A percentile compares a stretch with the other conserved stretches of the same genome.
Conservation (phyloP, 2,797 vertebrate species). For the Silurus aristotelis region DNA sequence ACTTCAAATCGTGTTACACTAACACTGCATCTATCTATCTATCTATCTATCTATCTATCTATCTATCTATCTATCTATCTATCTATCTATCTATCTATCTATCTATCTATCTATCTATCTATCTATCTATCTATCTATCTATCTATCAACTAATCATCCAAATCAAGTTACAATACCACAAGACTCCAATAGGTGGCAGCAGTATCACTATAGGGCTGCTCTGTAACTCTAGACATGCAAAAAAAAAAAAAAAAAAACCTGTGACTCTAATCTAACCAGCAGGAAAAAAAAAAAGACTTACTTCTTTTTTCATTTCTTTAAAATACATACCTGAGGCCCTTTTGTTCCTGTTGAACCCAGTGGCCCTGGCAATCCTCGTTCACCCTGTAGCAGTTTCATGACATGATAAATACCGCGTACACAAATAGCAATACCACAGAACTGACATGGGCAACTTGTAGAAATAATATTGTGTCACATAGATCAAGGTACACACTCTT, state of each 20-base stretch:
- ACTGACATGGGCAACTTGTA: neutral
- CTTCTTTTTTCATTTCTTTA: neutral
- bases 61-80: no score
- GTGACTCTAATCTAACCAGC: neutral
- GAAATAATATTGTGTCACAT: neutral
- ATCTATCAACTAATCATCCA: no score
- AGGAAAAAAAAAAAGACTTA: no score
- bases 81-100: no score
- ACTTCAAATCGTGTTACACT: no score
- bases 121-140: no score
- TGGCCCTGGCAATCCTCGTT: slow-evolving; percentile 55
- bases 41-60: no score
- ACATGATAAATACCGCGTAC: neutral
- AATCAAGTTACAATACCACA: neutral
- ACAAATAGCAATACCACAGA: neutral
- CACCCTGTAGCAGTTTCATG: slow-evolving; percentile 54
- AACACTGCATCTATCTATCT: no score
- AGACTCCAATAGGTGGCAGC: slow-evolving; percentile 1
- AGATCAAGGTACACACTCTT: neutral
- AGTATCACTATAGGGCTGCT: neutral
- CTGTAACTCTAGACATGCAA: neutral
- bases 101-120: no score
- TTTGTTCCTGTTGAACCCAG: slow-evolving; percentile 55
- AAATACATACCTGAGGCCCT: slow-evolving; percentile 58
- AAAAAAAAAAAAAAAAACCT: neutral